Base-by-base conservation (phyloP, 1,140 invertebrate species). In the Drosophila simulans region DNA sequence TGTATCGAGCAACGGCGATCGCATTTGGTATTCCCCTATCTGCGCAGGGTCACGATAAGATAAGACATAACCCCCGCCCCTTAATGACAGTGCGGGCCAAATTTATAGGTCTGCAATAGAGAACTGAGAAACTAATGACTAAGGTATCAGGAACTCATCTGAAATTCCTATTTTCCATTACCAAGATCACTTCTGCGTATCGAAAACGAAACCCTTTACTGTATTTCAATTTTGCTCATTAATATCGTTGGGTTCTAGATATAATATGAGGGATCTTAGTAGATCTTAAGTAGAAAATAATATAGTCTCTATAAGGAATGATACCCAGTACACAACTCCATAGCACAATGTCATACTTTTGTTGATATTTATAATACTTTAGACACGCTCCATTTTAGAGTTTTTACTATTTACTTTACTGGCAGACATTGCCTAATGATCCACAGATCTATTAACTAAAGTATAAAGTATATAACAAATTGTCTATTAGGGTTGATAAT, bases 11-110 rank as follows among this genome's bases (percentile, higher is more conserved):
- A 63, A 59, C 59, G 12, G 27, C 37, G 59, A 63, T 63, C 59
- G 59, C 54, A 8, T 63, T 63, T 43, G 59, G 59, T 42, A 59
- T 63, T 59, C 59, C 37, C 59, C 59, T 63, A 63, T 63, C 59
- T 63, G 27, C 54, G 31, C 37, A 63, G 43, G 63, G 63, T 66
- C 43, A 65, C 63, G 63, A 66, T 66, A 65, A 66, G 63, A 66
- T 66, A 66, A 66, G 34, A 25, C 31, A 12, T 4, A 12, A 11
- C 27, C 13, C 42, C 13, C 34, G 13, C 20, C 11, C 17, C 43
- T 11, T 10, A 5, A 8, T 22, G 45, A 66, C 59, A 59, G 59
- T 43, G 5, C 15, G 37, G 54, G 54, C 22, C 37, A 59, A 15
- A 59, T 10, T 17, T 27, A 17, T 63, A 59, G 59, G 27, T 60